phyloP scores from a whole-genome alignment of 2,888 invertebrate genomes.

The Thera obeliscata region DNA sequence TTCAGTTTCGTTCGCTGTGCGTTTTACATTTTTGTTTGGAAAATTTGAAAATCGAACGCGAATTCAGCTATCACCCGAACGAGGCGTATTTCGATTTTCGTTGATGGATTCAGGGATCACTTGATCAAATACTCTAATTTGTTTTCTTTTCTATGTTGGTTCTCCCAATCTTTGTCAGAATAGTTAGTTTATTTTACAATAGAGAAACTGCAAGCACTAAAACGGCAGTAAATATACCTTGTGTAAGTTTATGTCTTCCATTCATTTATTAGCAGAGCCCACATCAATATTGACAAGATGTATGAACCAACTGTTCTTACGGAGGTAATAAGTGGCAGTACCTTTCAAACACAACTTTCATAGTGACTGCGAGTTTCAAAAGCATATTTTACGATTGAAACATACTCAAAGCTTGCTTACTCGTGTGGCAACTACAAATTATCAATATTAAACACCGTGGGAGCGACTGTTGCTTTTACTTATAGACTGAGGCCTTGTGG shows the following conservation, averaged over 20 bases:
- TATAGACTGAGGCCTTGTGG: constrained; percentile 14
- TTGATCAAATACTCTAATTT: too few species aligned
- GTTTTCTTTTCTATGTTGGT: too few species aligned
- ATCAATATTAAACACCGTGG: constrained; percentile 54
- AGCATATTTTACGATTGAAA: constrained; percentile 25
- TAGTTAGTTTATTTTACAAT: background rate
- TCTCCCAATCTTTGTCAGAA: too few species aligned
- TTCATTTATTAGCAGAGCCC: background rate
- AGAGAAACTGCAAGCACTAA: background rate
- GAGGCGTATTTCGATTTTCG: too few species aligned
- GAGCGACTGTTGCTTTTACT: constrained; percentile 30
- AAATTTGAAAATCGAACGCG: too few species aligned
- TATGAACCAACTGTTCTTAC: background rate
- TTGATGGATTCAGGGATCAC: too few species aligned
- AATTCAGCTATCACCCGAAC: too few species aligned
- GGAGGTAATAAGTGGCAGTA: constrained; percentile 14
- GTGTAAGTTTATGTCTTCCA: background rate
- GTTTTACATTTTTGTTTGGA: too few species aligned
- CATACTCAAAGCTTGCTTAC: constrained; percentile 21
- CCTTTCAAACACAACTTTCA: constrained; percentile 25
- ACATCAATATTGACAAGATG: constrained; percentile 15
- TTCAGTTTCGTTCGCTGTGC: too few species aligned
- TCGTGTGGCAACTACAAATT: constrained; percentile 49
- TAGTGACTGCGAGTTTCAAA: constrained; percentile 10
- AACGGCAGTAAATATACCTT: background rate